phyloP scores from a whole-genome alignment of 2,888 invertebrate species.

The Sphaeridia pumilis region DNA sequence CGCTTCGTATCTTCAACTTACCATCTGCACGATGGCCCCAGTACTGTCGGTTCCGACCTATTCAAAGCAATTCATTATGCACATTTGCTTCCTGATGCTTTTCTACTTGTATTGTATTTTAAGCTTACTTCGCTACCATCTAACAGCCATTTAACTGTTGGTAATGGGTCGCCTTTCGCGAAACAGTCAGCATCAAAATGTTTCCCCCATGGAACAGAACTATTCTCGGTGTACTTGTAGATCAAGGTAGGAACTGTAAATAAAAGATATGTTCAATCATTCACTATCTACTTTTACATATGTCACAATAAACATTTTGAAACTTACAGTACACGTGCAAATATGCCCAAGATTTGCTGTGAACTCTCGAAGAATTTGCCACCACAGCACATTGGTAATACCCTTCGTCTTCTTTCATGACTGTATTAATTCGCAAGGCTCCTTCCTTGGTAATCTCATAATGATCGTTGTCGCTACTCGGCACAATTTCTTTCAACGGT shows the following conservation, averaged over 20 bases:
- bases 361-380: constrained; percentile 24
- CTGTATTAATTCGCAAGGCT: constrained; percentile 26
- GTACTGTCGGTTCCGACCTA: constrained; percentile 12
- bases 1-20: background rate
- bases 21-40: constrained; percentile 15
- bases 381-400: constrained; percentile 34
- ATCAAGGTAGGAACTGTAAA: constrained; percentile 31
- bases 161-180: constrained; percentile 33
- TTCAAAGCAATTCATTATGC: background rate
- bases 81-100: background rate
- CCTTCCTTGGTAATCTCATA: constrained; percentile 29
- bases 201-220: constrained; percentile 32
- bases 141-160: constrained; percentile 30
- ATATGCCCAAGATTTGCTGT: constrained; percentile 34
- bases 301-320: background rate
- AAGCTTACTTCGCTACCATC: constrained; percentile 30
- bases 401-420: constrained; percentile 31
- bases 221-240: constrained; percentile 30
- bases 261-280: background rate
- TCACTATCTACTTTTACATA: background rate
- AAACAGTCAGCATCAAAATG: constrained; percentile 35
- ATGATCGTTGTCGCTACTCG: constrained; percentile 19
- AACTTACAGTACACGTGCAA: constrained; percentile 26
- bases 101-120: background rate
- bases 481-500: constrained; percentile 26